Evolutionary conservation across 2,888 invertebrate genomes (phyloP).

Genomic region (Tenthredo notha): DNA sequence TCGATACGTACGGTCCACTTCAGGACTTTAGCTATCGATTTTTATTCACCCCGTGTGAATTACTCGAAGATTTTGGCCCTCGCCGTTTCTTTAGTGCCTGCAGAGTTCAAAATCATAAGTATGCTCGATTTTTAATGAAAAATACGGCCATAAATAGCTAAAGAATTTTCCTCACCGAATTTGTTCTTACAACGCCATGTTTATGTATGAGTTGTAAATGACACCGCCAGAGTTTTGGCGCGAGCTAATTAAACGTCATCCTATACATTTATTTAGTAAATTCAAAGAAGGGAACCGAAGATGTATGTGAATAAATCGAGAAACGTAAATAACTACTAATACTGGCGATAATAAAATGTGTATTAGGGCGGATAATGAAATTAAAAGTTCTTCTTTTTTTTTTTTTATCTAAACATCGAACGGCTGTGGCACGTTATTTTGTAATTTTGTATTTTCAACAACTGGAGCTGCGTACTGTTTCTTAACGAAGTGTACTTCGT

Average conservation of each 20-base stretch:
- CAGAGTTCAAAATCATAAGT: neutral
- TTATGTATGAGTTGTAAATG: neutral
- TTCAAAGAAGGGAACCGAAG: neutral
- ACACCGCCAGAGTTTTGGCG: neutral
- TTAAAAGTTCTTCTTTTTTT: neutral
- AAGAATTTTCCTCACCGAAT: neutral
- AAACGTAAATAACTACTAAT: neutral
- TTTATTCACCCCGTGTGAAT: neutral
- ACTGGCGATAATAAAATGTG: neutral
- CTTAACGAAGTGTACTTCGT: slow-evolving; percentile 71
- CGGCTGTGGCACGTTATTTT: slow-evolving; percentile 39
- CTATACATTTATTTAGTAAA: neutral
- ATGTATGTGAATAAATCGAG: neutral
- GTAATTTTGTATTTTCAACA: slow-evolving; percentile 52
- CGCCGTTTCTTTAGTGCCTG: neutral
- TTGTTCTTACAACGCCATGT: neutral
- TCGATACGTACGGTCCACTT: neutral
- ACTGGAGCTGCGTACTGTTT: slow-evolving; percentile 60
- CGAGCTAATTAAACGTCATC: neutral
- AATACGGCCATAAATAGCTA: neutral
- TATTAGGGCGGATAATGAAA: neutral
- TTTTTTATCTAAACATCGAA: slow-evolving; percentile 24
- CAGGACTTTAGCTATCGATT: neutral
- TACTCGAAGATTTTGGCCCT: neutral
- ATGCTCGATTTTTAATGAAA: neutral